Percentiles rank a stretch among this genome's conserved stretches.
Conservation (phyloP, 2,113 vertebrate genomes). For the Phocoena phocoena region DNA sequence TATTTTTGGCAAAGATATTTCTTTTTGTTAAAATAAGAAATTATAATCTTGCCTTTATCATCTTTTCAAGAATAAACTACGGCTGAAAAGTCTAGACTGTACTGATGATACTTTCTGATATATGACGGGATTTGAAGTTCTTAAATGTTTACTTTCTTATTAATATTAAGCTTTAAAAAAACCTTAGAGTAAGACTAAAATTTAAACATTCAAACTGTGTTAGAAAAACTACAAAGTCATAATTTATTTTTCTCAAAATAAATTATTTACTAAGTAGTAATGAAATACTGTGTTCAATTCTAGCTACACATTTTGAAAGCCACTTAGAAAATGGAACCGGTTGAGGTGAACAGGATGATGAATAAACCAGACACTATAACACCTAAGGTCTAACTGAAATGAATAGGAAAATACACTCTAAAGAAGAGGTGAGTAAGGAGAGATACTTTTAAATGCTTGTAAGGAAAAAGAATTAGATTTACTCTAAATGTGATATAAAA, state of each 20-base stretch:
- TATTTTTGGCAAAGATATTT: neutral
- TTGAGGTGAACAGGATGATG: neutral
- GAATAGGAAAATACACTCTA: neutral
- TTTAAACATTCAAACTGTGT: neutral
- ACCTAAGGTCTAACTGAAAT: neutral
- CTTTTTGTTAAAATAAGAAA: neutral
- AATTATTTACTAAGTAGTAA: neutral
- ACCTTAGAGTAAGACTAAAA: neutral
- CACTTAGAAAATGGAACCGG: neutral
- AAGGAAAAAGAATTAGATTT: neutral
- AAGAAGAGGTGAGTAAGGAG: neutral
- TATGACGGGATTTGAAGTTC: neutral
- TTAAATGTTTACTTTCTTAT: neutral
- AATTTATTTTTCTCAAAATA: neutral
- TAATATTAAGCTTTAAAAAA: neutral
- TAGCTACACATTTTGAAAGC: neutral
- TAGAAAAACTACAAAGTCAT: neutral
- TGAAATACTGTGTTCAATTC: neutral
- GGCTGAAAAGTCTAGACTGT: neutral
- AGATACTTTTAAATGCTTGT: neutral
- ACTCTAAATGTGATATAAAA: neutral
- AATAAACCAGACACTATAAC: neutral
- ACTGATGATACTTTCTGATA: neutral
- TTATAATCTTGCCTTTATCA: constrained; percentile 8
- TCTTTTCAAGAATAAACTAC: constrained; percentile 33